These are phyloP conservation scores for Machaerirhynchus nigripectus DNA, from an alignment of 2,113 vertebrate genomes.

Conservation along the genomic window DNA sequence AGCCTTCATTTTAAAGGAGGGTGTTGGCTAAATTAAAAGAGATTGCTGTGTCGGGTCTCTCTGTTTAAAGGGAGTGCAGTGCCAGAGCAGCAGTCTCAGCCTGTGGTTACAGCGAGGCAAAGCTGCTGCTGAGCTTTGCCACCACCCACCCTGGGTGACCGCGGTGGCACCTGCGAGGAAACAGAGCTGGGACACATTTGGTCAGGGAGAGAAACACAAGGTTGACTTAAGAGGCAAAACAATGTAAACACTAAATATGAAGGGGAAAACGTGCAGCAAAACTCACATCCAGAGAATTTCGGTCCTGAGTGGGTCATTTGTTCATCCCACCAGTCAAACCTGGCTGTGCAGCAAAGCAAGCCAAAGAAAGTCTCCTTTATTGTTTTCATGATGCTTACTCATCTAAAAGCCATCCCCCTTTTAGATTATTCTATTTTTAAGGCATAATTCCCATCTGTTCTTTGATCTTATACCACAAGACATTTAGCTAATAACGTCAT, in stretches of 20 bases:
- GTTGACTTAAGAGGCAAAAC: neutral
- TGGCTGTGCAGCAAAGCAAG: slow-evolving; percentile 44
- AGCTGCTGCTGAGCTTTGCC: neutral
- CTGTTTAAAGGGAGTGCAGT: neutral
- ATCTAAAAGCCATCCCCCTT: slow-evolving; percentile 68
- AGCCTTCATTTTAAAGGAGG: neutral
- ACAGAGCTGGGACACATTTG: neutral
- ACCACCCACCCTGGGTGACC: neutral
- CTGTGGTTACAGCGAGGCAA: neutral
- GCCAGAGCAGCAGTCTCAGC: neutral
- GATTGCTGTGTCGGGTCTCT: neutral
- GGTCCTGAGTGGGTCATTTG: neutral
- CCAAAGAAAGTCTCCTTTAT: slow-evolving; percentile 70
- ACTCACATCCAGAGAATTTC: neutral
- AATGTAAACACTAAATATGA: neutral
- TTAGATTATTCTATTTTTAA: slow-evolving; percentile 75
- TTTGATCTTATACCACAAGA: slow-evolving; percentile 75
- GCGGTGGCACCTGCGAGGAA: neutral
- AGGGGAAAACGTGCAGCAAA: neutral
- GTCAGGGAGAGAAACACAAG: neutral
- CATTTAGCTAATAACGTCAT: slow-evolving; percentile 66
- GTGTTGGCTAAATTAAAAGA: neutral
- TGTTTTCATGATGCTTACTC: slow-evolving; percentile 67
- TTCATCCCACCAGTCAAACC: slow-evolving; percentile 39
- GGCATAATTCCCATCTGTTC: slow-evolving; percentile 72